Evolutionary conservation across 2,888 invertebrate species (phyloP).

Genomic region (Drosophila macrospina): DNA sequence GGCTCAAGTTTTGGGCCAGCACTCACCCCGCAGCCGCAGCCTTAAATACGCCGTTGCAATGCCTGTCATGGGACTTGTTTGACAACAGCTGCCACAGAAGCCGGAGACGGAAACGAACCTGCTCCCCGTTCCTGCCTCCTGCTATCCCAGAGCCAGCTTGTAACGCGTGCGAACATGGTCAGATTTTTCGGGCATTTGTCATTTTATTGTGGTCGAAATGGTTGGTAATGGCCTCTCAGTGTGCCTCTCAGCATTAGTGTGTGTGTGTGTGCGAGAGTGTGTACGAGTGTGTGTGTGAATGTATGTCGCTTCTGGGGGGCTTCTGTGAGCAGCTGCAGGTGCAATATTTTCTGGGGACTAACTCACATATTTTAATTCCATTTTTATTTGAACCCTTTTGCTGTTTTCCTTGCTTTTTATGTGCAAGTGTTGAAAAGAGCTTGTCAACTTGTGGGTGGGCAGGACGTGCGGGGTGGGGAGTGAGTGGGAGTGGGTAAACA

Average conservation of each 20-base stretch:
- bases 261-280: neutral
- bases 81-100: conserved; percentile 68
- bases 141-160: conserved; percentile 13
- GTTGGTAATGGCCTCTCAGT: conserved; percentile 63
- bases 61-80: conserved; percentile 77
- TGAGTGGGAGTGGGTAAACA: conserved; percentile 38
- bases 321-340: conserved; percentile 68
- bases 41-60: conserved; percentile 65
- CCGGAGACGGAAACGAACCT: conserved; percentile 14
- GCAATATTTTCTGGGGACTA: conserved; percentile 65
- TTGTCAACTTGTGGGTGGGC: conserved; percentile 25
- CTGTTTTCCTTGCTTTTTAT: conserved; percentile 42
- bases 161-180: conserved; percentile 70
- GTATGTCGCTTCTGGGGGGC: conserved; percentile 13
- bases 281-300: conserved; percentile 23
- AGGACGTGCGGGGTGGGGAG: too few species aligned
- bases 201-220: conserved; percentile 77
- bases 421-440: conserved; percentile 67
- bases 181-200: conserved; percentile 79
- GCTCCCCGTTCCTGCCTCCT: neutral
- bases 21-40: conserved; percentile 15
- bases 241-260: too few species aligned
- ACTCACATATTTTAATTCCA: conserved; percentile 73
- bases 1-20: conserved; percentile 61
- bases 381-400: conserved; percentile 72